phyloP scores from a whole-genome alignment of 2,888 invertebrate genomes.

The Deilephila elpenor region DNA sequence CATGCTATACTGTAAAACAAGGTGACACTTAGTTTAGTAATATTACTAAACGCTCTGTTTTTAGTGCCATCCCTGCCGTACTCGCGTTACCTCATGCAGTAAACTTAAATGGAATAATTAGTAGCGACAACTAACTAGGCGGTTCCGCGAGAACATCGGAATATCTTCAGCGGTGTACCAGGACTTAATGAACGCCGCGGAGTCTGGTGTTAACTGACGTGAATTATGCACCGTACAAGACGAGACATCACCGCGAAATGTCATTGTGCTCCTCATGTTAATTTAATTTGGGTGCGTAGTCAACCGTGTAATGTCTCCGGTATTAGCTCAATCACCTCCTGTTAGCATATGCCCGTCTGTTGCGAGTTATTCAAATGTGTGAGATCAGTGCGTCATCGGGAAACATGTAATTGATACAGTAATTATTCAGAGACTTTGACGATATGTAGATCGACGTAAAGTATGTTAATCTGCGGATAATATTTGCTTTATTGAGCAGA shows the following conservation, averaged over 20 bases:
- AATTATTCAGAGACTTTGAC: conserved; percentile 39
- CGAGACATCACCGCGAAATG: conserved; percentile 49
- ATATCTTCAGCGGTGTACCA: conserved; percentile 42
- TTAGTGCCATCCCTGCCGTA: not conserved
- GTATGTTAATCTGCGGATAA: conserved; percentile 39
- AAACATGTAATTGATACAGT: conserved; percentile 55
- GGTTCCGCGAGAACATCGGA: not conserved
- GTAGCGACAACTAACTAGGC: not conserved
- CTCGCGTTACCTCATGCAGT: not conserved
- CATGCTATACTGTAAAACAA: too few species aligned
- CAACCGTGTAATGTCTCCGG: conserved; percentile 54
- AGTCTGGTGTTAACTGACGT: conserved; percentile 48
- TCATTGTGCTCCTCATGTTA: conserved; percentile 67
- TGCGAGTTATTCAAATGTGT: conserved; percentile 58
- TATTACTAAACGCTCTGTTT: too few species aligned
- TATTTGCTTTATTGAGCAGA: conserved; percentile 29
- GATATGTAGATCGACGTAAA: conserved; percentile 32
- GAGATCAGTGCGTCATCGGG: conserved; percentile 39
- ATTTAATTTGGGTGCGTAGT: conserved; percentile 69
- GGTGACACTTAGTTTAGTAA: too few species aligned
- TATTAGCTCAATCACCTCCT: conserved; percentile 61
- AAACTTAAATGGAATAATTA: conserved; percentile 9
- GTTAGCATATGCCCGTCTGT: conserved; percentile 48
- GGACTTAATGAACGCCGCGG: conserved; percentile 55
- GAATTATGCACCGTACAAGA: conserved; percentile 57